phyloP scores from a whole-genome alignment of 2,113 vertebrate species.

The Nyctereutes procyonoides region DNA sequence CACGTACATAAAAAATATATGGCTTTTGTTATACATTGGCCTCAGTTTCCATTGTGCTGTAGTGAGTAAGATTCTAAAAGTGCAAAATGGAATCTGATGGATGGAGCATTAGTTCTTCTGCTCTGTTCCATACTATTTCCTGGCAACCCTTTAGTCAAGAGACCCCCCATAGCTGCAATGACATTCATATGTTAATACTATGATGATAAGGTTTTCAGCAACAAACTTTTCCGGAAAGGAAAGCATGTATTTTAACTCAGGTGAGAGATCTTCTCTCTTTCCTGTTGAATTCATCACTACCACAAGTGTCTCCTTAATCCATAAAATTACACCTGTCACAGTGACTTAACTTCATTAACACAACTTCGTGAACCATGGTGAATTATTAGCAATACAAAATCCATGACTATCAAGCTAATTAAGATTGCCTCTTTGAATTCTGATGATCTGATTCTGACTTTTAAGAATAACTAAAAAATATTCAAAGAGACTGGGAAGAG shows the following conservation, averaged over 20 bases:
- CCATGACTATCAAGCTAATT: constrained; percentile 88
- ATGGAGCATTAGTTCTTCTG: constrained; percentile 75
- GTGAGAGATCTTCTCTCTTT: neutral
- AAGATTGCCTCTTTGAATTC: constrained; percentile 82
- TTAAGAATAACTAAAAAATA: constrained; percentile 86
- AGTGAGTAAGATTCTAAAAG: constrained; percentile 44
- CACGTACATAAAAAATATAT: neutral
- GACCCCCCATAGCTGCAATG: constrained; percentile 77
- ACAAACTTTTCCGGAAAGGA: constrained; percentile 73
- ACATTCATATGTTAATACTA: constrained; percentile 82
- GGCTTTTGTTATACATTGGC: constrained; percentile 31
- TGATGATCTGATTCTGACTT: constrained; percentile 81
- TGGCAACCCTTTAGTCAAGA: constrained; percentile 77
- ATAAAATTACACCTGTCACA: constrained; percentile 93
- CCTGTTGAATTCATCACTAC: constrained; percentile 14
- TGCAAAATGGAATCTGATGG: constrained; percentile 70
- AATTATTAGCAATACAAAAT: constrained; percentile 86
- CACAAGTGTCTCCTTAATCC: constrained; percentile 86
- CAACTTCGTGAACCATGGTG: constrained; percentile 87
- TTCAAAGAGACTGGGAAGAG: constrained; percentile 69
- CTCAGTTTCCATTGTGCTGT: neutral
- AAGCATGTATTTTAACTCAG: constrained; percentile 54
- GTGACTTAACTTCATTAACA: constrained; percentile 89
- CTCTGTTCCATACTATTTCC: constrained; percentile 69
- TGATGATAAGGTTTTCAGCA: constrained; percentile 57